phyloP scores from a whole-genome alignment of 2,888 invertebrate genomes.

The Cartodere bifasciata region DNA sequence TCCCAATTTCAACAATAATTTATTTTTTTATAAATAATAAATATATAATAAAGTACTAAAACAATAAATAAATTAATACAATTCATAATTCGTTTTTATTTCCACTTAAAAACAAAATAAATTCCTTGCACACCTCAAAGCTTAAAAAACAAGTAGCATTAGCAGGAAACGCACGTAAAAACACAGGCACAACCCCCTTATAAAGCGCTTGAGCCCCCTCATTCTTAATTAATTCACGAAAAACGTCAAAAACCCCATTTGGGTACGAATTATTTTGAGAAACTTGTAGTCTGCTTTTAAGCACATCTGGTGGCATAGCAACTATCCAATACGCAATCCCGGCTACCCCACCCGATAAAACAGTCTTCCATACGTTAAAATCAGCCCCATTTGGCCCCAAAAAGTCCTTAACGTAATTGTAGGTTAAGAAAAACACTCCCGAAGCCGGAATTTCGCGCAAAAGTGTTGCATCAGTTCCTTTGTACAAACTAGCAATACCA shows the following conservation, averaged over 20 bases:
- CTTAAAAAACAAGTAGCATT: constrained; percentile 96
- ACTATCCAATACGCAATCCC: constrained; percentile 92
- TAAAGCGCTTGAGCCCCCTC: constrained; percentile 82
- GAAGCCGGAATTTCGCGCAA: constrained; percentile 86
- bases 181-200: constrained; percentile 85
- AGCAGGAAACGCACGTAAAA: constrained; percentile 92
- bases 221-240: constrained; percentile 63
- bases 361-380: constrained; percentile 51
- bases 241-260: constrained; percentile 77
- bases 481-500: constrained; percentile 79
- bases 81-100: constrained; percentile 1
- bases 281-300: constrained; percentile 90
- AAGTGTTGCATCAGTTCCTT: constrained; percentile 65
- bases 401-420: constrained; percentile 70
- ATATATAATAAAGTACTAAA: too few relatives aligned
- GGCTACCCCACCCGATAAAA: constrained; percentile 87
- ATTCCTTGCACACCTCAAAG: constrained; percentile 53
- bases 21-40: too few relatives aligned
- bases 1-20: too few relatives aligned
- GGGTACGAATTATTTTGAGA: constrained; percentile 88
- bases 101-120: background rate
- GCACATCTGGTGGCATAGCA: constrained; percentile 90
- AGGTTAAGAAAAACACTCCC: constrained; percentile 90
- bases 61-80: too few relatives aligned
- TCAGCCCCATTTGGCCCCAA: constrained; percentile 48